Evolutionary conservation across 2,888 invertebrate genomes (phyloP).

Genomic region (Melangyna quadrimaculata): DNA sequence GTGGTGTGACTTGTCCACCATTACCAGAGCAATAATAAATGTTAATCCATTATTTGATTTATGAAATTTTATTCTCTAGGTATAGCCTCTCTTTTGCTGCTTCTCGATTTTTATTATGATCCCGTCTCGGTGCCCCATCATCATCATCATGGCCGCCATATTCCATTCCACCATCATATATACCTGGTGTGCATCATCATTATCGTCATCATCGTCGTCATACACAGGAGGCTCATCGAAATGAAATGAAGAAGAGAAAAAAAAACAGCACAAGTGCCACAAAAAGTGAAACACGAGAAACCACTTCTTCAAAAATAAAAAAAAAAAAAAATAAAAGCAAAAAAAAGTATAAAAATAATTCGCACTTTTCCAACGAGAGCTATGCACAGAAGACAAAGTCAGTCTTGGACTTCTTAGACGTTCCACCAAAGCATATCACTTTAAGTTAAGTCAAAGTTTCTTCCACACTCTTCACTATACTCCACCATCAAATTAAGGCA

Average conservation of each 20-base stretch:
- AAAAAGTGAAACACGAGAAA: slow-evolving; percentile 71
- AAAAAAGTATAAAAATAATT: slow-evolving; percentile 51
- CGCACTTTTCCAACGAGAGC: slow-evolving; percentile 43
- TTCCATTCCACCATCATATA: background rate
- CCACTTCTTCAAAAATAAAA: slow-evolving; percentile 55
- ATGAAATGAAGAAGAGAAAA: slow-evolving; percentile 17
- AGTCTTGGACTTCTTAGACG: background rate
- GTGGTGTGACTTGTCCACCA: slow-evolving; percentile 71
- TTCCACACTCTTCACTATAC: background rate
- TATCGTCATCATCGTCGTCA: background rate
- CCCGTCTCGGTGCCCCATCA: background rate
- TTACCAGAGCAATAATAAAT: slow-evolving; percentile 73
- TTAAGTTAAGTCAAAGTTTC: slow-evolving; percentile 35
- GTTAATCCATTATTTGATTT: slow-evolving; percentile 73
- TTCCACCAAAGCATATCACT: slow-evolving; percentile 41
- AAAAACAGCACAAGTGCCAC: slow-evolving; percentile 61
- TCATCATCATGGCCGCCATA: slow-evolving; percentile 22
- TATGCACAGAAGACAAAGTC: background rate
- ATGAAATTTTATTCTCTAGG: slow-evolving; percentile 72
- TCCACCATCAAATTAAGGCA: background rate
- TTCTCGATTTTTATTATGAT: slow-evolving; percentile 45
- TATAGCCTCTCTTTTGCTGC: background rate
- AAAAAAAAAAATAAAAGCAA: background rate
- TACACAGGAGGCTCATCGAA: slow-evolving; percentile 21
- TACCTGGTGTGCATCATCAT: background rate